A percentile compares a stretch with the other conserved stretches of the same genome.
Conservation (phyloP, 37 sponge, comb jelly and placozoan genomes). For the Axinella damicornis region DNA sequence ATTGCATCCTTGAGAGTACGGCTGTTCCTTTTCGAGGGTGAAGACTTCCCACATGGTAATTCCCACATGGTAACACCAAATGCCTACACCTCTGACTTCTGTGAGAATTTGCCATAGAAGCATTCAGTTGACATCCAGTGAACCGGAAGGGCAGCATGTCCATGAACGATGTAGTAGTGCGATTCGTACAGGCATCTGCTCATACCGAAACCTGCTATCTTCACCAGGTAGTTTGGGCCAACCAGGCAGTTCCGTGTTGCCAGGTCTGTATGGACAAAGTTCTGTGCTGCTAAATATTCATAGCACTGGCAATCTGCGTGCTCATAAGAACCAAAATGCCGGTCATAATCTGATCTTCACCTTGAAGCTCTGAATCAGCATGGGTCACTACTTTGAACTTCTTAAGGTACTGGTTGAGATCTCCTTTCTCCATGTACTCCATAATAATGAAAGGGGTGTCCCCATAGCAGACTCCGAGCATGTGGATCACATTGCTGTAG, state of each 20-base stretch:
- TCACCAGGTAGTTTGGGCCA: conserved; percentile 51
- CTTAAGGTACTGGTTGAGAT: conserved; percentile 81
- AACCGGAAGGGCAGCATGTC: conserved; percentile 61
- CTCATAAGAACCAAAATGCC: conserved; percentile 39
- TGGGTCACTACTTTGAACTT: conserved; percentile 2
- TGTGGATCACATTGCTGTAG: conserved; percentile 66
- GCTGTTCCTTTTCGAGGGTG: conserved; percentile 61
- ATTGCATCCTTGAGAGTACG: conserved; percentile 73
- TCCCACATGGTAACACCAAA: conserved; percentile 91
- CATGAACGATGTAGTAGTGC: conserved; percentile 67
- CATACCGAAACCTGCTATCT: conserved; percentile 91
- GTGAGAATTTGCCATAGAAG: conserved; percentile 87
- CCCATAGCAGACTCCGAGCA: conserved; percentile 52
- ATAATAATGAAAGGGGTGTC: conserved; percentile 77
- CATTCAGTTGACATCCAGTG: conserved; percentile 90
- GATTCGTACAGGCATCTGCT: conserved; percentile 71
- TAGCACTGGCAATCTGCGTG: conserved; percentile 62
- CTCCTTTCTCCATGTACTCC: conserved; percentile 93
- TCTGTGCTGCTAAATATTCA: conserved; percentile 50
- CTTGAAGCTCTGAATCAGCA: background rate
- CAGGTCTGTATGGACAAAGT: conserved; percentile 64
- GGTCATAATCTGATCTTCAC: background rate
- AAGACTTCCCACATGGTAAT: conserved; percentile 89
- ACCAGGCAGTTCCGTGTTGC: conserved; percentile 69
- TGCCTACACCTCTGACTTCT: conserved; percentile 86